Evolutionary conservation across 2,113 vertebrate genomes (phyloP), one percentile per base, ranked within the genome.

Genomic region (Anseranas semipalmata): DNA sequence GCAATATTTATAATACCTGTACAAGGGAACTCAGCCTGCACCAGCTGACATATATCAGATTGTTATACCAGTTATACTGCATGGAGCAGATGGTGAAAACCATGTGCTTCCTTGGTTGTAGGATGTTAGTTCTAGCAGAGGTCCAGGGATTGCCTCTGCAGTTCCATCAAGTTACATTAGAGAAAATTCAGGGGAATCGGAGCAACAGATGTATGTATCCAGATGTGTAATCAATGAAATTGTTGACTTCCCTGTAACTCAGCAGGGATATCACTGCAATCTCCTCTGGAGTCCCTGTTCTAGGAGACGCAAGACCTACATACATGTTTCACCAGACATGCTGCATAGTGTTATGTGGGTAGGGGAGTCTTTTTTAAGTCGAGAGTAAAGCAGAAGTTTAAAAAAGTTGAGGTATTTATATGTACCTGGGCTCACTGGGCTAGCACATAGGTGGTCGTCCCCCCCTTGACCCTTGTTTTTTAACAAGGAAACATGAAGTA

Each of bases 41-140:
- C 9, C 43, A 37, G 17, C 87, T 92, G n/a, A 53, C 7, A 0
- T 6, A 1, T 21, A 16, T 62, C 3, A 1, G 35, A 6, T n/a
- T 78, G 41, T 73, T 58, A 21, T 3, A 46, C 21, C 32, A 39
- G 39, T 84, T 76, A 3, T 1, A 12, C 50, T 55, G 21, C 37
- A 5, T 6, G 68, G 50, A 87, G 37, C 53, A 67, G 48, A 12
- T 5, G 58, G 68, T 55, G 68, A 72, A 59, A 80, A 39, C 39
- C 24, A 10, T 6, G 32, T 37, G 33, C 70, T 81, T 76, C 22
- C 22, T 33, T 60, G 56, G 32, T 12, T 59, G 55, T 32, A 50
- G 35, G 33, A 48, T 73, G 82, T 45, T 60, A 6, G 28, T 80
- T 90, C n/a, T 30, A 84, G 41, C 75, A 72, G 60, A 73, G 50